These are phyloP conservation scores for Anomalospiza imberbis DNA, from an alignment of 2,797 vertebrate genomes.

Conservation along the genomic window DNA sequence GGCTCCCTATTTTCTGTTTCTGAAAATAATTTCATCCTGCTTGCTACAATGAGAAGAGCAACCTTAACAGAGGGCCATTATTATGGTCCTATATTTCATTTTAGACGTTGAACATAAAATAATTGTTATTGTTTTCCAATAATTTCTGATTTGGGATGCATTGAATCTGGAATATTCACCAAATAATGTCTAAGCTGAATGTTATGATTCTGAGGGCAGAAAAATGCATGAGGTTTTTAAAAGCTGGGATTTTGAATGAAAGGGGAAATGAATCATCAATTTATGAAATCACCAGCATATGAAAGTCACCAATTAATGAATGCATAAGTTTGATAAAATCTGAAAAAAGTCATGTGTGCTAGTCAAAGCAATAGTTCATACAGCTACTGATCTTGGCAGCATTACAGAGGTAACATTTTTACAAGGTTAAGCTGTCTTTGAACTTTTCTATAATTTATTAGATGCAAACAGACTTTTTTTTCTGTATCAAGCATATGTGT, in stretches of 20 bases:
- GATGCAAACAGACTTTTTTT: constrained; percentile 7
- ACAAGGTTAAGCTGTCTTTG: constrained; percentile 59
- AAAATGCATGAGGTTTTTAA: neutral
- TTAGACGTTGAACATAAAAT: neutral
- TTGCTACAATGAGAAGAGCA: neutral
- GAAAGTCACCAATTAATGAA: constrained; percentile 41
- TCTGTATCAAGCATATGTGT: neutral
- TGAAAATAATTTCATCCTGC: neutral
- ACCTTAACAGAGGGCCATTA: neutral
- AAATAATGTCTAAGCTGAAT: neutral
- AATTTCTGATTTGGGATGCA: neutral
- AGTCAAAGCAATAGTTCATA: constrained; percentile 42
- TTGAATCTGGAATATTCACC: neutral
- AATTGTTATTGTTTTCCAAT: neutral
- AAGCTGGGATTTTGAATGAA: neutral
- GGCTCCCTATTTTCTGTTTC: neutral
- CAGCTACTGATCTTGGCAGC: constrained; percentile 24
- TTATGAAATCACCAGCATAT: constrained; percentile 7
- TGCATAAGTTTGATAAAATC: constrained; percentile 9
- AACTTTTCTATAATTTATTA: constrained; percentile 44
- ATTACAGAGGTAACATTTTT: constrained; percentile 55
- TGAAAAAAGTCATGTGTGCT: constrained; percentile 18
- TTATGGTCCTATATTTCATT: neutral
- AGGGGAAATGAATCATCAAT: neutral
- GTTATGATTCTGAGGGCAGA: neutral